Percentiles rank a stretch among this genome's conserved stretches.
phyloP scores from a whole-genome alignment of 2,113 vertebrate genomes.

The Rhagologus leucostigma region DNA sequence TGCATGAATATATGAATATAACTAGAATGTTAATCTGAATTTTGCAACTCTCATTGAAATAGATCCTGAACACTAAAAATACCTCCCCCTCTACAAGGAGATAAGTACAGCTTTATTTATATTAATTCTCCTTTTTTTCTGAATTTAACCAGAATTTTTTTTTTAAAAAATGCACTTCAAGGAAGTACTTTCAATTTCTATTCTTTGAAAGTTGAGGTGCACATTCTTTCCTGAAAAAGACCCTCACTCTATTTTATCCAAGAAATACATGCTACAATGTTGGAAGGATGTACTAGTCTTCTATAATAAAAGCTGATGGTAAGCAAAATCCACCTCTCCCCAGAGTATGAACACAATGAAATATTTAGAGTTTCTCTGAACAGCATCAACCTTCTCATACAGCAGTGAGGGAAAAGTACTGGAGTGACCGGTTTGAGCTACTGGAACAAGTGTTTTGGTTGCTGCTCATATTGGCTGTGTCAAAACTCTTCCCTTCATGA shows the following conservation, averaged over 20 bases:
- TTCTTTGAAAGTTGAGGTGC: background rate
- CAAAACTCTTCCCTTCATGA: background rate
- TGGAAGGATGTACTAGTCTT: background rate
- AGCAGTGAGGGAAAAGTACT: background rate
- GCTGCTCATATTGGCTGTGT: fast-evolving
- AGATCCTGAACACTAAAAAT: background rate
- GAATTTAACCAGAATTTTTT: background rate
- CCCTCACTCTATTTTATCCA: background rate
- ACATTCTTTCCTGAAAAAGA: background rate
- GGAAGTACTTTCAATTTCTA: background rate
- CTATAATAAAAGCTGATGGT: background rate
- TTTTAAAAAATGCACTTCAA: background rate
- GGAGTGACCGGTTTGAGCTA: background rate
- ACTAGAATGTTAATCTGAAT: background rate
- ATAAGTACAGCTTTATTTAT: background rate
- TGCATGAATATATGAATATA: background rate
- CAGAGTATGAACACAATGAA: background rate
- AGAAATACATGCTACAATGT: fast-evolving
- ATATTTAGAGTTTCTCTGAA: background rate
- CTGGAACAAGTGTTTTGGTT: background rate
- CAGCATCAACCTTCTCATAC: background rate
- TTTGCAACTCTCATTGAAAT: background rate
- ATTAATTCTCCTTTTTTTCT: background rate
- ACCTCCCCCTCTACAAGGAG: background rate
- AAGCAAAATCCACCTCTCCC: background rate